Base-by-base conservation (phyloP, 2,113 vertebrate species). In the Phalacrocorax carbo region DNA sequence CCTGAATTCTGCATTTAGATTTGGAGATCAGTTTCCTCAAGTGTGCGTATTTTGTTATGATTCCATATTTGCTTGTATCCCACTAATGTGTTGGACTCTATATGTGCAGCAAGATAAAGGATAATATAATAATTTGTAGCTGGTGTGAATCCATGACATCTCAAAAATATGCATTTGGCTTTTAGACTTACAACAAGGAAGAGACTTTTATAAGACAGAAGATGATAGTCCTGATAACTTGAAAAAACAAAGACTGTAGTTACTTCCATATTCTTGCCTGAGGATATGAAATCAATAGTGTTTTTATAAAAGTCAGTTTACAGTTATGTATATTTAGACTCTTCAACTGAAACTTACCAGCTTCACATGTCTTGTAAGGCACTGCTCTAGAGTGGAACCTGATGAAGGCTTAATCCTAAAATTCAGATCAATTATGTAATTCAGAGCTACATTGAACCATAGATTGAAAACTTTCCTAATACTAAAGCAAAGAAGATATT, bases 251-350 rank as follows among this genome's bases (percentile, higher is more conserved):
- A 97, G 68, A 58, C 32, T 86, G 38, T 51, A 92, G 71, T 96
- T 95, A 89, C 66, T 96, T 93, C 91, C 75, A 82, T 81, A 75
- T 61, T 68, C 75, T 93, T 90, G 95, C 93, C 97, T 32, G 64
- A 91, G 91, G 96, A 95, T 82, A 94, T 98, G 95, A 96, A 97
- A 94, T 97, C 78, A 91, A 97, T 94, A 96, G 52, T 87, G 75
- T 2, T 8, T 54, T 79, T 95, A 93, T 15, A 26, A 82, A 94
- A 96, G 92, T 86, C 71, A 86, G 51, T 97, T 97, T 98, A 96
- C 58, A 6, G 94, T 92, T 94, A 82, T 85, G 70, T 93, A 27
- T 81, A 96, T 94, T 90, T 93, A 83, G 85, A 88, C 66, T 76
- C 65, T 76, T 88, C 85, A 49, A 49, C 80, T 84, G 96, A 86